Conservation (phyloP, 2,888 invertebrate species). For the Cephus sareptanus region DNA sequence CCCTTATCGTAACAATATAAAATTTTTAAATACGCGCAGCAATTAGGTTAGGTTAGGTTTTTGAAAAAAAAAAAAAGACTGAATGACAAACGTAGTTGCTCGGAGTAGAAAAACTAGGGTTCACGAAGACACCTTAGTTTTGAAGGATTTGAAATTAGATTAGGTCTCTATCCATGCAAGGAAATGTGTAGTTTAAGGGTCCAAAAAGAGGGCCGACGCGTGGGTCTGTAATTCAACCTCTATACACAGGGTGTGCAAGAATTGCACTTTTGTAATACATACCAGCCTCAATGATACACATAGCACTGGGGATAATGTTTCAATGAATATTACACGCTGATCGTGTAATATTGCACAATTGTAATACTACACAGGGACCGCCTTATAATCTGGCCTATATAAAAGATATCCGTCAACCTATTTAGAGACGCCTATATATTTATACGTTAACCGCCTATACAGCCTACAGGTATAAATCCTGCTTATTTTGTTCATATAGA, state of each 20-base stretch:
- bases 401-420: background rate
- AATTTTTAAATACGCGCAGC: background rate
- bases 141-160: background rate
- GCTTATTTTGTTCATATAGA: background rate
- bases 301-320: constrained; percentile 21
- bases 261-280: constrained; percentile 33
- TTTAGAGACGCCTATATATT: background rate
- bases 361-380: constrained; percentile 28
- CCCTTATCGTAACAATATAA: background rate
- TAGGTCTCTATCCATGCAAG: background rate
- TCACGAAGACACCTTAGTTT: background rate
- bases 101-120: background rate
- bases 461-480: background rate
- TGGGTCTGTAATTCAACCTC: constrained; percentile 1
- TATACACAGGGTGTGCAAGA: constrained; percentile 19
- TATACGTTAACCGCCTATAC: background rate
- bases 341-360: constrained; percentile 34
- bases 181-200: background rate
- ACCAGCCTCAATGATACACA: background rate
- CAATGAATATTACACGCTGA: constrained; percentile 33
- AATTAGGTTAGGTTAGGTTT: too few species aligned
- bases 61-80: background rate
- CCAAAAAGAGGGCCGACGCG: background rate
- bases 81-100: background rate
- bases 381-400: background rate